A percentile compares a stretch with the other conserved stretches of the same genome.
phyloP scores from a whole-genome alignment of 2,113 vertebrate genomes.

The Dipodomys merriami region DNA sequence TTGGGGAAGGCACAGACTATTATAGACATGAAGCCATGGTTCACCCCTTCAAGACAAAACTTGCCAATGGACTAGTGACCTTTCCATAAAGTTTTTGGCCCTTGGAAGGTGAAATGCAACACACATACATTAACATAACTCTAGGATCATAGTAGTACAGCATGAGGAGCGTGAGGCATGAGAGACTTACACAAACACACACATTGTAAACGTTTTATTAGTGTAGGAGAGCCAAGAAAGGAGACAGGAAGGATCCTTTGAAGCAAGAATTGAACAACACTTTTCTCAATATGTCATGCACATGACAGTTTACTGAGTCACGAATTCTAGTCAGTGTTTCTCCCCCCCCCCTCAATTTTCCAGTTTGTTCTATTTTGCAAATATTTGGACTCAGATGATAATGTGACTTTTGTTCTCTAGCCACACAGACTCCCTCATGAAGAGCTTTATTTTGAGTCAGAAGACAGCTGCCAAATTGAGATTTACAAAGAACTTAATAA shows the following conservation, averaged over 20 bases:
- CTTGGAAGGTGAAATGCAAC: not conserved
- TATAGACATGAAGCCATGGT: not conserved
- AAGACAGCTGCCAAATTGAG: constrained; percentile 63
- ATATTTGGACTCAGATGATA: constrained; percentile 71
- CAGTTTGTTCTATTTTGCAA: constrained; percentile 72
- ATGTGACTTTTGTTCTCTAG: not conserved
- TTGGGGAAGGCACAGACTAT: not conserved
- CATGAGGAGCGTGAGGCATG: not conserved
- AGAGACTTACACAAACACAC: not conserved
- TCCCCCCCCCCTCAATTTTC: constrained; percentile 36
- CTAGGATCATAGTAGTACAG: not conserved
- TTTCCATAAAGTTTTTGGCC: not conserved
- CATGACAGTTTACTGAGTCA: constrained; percentile 68
- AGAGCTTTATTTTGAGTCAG: constrained; percentile 41
- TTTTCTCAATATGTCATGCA: constrained; percentile 54
- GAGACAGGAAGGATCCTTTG: constrained; percentile 11
- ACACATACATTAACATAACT: not conserved
- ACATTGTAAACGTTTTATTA: not conserved
- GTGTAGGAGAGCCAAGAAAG: constrained; percentile 1
- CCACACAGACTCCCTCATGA: constrained; percentile 54
- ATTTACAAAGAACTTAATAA: constrained; percentile 50
- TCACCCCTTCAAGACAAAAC: not conserved
- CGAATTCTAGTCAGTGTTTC: constrained; percentile 36
- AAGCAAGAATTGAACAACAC: constrained; percentile 51
- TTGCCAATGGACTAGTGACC: not conserved